Evolutionary conservation across 1,140 invertebrate genomes (phyloP).

Genomic region (Metaphire vulgaris): DNA sequence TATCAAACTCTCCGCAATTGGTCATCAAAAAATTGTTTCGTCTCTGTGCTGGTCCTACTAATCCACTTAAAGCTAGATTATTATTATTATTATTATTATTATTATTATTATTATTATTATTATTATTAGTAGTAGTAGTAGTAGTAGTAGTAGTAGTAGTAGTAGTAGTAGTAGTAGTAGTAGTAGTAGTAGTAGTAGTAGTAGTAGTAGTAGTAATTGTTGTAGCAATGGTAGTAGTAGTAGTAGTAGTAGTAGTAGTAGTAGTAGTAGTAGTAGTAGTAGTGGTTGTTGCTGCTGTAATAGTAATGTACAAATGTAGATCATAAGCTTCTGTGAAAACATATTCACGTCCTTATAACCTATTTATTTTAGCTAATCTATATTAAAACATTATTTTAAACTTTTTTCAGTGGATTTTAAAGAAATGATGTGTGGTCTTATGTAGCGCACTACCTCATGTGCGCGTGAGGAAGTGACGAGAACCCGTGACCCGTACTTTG

Average conservation of each 20-base stretch:
- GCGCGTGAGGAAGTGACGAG: too few species aligned
- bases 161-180: conserved; percentile 2
- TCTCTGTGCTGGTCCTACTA: conserved; percentile 31
- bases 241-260: conserved; percentile 3
- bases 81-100: conserved; percentile 34
- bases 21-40: too few species aligned
- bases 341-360: background rate
- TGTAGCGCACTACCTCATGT: too few species aligned
- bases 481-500: background rate
- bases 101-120: conserved; percentile 34
- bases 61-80: too few species aligned
- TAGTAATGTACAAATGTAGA: too few species aligned
- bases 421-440: too few species aligned
- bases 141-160: conserved; percentile 2
- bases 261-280: background rate
- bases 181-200: conserved; percentile 3
- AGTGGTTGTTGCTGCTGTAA: background rate
- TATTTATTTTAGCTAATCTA: conserved; percentile 28
- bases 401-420: too few species aligned
- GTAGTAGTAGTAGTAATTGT: background rate
- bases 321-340: too few species aligned
- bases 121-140: background rate
- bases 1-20: too few species aligned
- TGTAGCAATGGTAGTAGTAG: background rate
- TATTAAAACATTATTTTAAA: too few species aligned